Evolutionary conservation across 1,140 invertebrate species (phyloP).

Genomic region (Dinothrombium tinctorium): DNA sequence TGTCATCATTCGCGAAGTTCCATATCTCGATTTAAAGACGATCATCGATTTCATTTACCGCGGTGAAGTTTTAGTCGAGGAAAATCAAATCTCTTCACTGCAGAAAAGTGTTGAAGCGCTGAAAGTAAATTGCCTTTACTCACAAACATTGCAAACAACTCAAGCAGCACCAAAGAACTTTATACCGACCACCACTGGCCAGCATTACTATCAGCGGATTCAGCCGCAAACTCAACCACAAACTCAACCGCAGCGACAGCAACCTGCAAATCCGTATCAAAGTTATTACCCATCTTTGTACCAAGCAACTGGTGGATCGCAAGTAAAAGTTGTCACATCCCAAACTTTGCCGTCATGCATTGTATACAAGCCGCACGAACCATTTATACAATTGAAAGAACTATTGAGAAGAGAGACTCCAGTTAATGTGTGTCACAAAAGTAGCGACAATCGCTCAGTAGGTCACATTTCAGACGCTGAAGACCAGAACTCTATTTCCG

Average conservation of each 20-base stretch:
- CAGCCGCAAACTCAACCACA: not conserved
- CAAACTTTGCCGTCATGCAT: no score
- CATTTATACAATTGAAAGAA: not conserved
- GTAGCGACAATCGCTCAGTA: not conserved
- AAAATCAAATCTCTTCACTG: not conserved
- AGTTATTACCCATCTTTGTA: not conserved
- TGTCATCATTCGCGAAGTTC: conserved; percentile 53
- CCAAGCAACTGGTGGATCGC: no score
- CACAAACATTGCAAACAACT: no score
- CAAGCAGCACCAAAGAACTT: no score
- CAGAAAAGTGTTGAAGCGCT: not conserved
- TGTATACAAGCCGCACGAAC: not conserved
- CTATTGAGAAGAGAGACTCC: not conserved
- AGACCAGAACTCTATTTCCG: not conserved
- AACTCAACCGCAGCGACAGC: not conserved
- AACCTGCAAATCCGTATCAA: not conserved
- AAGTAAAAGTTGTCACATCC: no score
- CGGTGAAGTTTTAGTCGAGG: conserved; percentile 23
- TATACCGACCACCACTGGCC: no score
- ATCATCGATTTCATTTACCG: conserved; percentile 87
- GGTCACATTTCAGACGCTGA: not conserved
- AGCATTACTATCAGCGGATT: no score
- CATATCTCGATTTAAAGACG: conserved; percentile 62
- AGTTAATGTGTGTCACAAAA: not conserved
- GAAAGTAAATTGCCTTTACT: not conserved